phyloP scores from a whole-genome alignment of 2,113 vertebrate genomes.

The Tachysurus fulvidraco region DNA sequence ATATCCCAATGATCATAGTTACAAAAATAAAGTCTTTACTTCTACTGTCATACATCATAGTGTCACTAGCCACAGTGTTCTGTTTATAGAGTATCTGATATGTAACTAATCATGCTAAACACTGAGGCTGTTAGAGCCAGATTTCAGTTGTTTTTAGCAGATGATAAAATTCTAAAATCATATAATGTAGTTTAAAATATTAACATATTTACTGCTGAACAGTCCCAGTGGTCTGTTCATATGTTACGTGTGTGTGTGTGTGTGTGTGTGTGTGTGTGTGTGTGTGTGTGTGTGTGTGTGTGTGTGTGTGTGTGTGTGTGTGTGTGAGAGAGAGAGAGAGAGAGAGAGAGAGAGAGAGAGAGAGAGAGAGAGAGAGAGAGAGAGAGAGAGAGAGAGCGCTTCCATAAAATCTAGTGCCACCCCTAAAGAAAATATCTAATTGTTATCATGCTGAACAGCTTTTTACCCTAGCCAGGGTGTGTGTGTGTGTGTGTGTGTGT shows the following conservation, averaged over 20 bases:
- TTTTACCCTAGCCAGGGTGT: neutral
- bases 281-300: too few relatives aligned
- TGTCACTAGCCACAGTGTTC: neutral
- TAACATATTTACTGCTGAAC: neutral
- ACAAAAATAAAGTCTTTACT: neutral
- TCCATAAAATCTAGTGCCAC: neutral
- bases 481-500: slow-evolving; percentile 12
- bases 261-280: too few relatives aligned
- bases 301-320: too few relatives aligned
- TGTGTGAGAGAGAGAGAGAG: too few relatives aligned
- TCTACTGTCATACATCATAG: neutral
- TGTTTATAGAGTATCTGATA: neutral
- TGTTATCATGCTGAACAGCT: slow-evolving; percentile 1
- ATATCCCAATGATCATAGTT: neutral
- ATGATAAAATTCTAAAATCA: neutral
- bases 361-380: neutral
- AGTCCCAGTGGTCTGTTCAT: neutral
- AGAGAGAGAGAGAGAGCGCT: neutral
- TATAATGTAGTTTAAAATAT: neutral
- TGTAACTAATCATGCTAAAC: too few relatives aligned
- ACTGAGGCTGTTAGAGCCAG: too few relatives aligned
- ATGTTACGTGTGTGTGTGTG: too few relatives aligned
- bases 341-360: neutral
- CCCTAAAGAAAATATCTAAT: neutral
- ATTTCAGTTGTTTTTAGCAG: neutral